Conservation (phyloP, 1,140 invertebrate genomes). For the Meloidogyne chitwoodi region DNA sequence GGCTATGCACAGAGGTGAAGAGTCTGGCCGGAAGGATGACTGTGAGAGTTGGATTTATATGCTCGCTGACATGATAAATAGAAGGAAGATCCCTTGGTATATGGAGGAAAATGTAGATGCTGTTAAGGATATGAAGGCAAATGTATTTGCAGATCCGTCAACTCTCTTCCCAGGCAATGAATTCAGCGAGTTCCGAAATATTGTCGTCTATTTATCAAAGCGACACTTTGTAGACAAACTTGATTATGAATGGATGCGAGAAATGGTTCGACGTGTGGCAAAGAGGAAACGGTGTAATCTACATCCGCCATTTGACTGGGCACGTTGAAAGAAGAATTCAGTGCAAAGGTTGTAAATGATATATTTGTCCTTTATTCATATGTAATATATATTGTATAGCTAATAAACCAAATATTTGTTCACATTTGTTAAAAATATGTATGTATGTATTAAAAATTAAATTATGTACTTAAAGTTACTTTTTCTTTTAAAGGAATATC, state of each 20-base stretch:
- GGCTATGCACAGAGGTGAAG: constrained; percentile 29
- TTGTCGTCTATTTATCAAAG: constrained; percentile 33
- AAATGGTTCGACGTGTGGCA: constrained; percentile 24
- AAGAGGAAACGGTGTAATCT: constrained; percentile 9
- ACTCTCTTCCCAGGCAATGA: not conserved
- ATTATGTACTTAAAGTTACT: too few species aligned
- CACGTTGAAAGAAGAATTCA: not conserved
- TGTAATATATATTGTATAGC: too few species aligned
- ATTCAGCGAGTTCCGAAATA: constrained; percentile 21
- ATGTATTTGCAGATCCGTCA: not conserved
- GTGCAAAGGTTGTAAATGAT: too few species aligned
- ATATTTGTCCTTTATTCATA: too few species aligned
- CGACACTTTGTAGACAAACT: constrained; percentile 36
- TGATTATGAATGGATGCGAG: constrained; percentile 48
- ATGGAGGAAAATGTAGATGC: not conserved
- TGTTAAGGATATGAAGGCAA: constrained; percentile 9
- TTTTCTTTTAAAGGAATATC: too few species aligned
- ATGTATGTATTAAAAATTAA: too few species aligned
- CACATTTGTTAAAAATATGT: too few species aligned
- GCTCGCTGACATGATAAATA: constrained; percentile 36
- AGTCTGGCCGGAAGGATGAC: constrained; percentile 45
- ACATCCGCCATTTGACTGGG: constrained; percentile 26
- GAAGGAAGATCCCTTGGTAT: constrained; percentile 16
- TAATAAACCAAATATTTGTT: too few species aligned
- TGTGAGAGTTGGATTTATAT: constrained; percentile 48